Base-by-base conservation (phyloP, 1,140 invertebrate species). In the Mycetomoellerius zeteki region DNA sequence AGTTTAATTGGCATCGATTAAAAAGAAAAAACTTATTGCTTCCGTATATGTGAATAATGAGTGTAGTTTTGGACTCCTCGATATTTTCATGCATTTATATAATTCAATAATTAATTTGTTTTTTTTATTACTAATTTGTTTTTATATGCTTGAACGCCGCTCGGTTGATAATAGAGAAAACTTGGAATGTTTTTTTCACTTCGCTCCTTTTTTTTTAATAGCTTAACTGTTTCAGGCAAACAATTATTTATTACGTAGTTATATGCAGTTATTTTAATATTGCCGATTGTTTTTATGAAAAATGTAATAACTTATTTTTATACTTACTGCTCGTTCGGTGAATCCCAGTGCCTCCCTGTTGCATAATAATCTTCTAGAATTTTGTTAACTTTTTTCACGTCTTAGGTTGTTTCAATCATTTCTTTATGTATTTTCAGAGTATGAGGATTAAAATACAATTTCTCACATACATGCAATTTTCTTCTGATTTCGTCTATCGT, bases 11-110 rank as follows among this genome's bases (percentile, higher is more conserved):
- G 27, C 27, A 80, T 33, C 30, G 4, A 67, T 54, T 64, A 27
- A 69, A 52, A 80, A 67, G 27, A 67, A 64, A 64, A 47, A 67
- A 16, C 14, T 50, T 50, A 50, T 50, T 50, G 47, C 47, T 50
- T 50, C 47, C 47, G 3, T 47, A 47, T 37, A 43, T 43, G 8
- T 43, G 10, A 43, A 10, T 43, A 10, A 43, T 3, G 1, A 10
- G 37, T 3, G 8, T 8, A 43, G 37, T 10, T 2, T 43, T 14
- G 47, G 8, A 47, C 10, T 47, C 12, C 8, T 47, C 12, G 47
- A 14, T 47, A 47, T 47, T 47, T 47, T 47, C 12, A 47, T n/a
- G n/a, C n/a, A n/a, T 47, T 47, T 10, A 47, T 14, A 14, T 47
- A 47, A 47, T 47, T 47, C 10, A 47, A 47, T 47, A 47, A 47